These are phyloP conservation scores for Periplaneta americana DNA, from an alignment of 1,140 invertebrate genomes.

Conservation along the genomic window DNA sequence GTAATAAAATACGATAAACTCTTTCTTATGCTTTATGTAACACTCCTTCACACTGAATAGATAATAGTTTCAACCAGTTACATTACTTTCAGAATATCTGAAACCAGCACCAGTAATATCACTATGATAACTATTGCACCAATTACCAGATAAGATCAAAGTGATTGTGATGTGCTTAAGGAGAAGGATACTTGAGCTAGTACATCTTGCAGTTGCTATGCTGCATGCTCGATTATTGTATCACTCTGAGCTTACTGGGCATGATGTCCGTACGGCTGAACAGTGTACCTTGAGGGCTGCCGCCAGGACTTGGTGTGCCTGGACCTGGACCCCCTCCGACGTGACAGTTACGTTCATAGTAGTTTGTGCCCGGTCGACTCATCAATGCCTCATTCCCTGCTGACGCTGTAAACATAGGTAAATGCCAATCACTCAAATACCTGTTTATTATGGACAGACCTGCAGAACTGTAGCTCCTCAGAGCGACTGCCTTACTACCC, in stretches of 20 bases:
- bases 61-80: no score
- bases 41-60: no score
- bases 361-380: conserved; percentile 38
- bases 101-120: no score
- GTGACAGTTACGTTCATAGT: conserved; percentile 38
- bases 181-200: neutral
- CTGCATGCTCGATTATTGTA: conserved; percentile 2
- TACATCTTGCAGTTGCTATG: neutral
- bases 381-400: conserved; percentile 33
- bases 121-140: neutral
- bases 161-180: neutral
- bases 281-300: conserved; percentile 17
- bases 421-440: neutral
- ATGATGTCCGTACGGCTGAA: conserved; percentile 15
- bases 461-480: no score
- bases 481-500: no score
- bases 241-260: conserved; percentile 10
- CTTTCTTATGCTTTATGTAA: no score
- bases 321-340: conserved; percentile 14
- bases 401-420: conserved; percentile 25
- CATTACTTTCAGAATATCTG: no score
- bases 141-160: neutral
- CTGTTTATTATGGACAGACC: no score
- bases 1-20: no score
- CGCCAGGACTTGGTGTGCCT: conserved; percentile 15